Evolutionary conservation across 1,140 invertebrate species (phyloP).

Genomic region (Drosophila athabasca): DNA sequence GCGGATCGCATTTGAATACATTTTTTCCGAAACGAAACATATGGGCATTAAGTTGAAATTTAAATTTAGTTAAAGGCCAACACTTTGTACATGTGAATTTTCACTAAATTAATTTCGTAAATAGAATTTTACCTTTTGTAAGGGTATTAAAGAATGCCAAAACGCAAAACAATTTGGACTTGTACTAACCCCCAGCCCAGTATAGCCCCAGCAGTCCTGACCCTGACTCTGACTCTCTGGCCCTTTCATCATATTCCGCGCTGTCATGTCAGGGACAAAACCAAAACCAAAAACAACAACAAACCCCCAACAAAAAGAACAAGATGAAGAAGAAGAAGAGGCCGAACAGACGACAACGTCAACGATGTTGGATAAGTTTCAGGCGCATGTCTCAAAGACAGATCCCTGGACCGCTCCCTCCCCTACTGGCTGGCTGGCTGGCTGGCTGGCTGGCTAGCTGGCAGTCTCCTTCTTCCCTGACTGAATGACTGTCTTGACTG

Average conservation of each 20-base stretch:
- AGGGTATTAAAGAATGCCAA: conserved; percentile 28
- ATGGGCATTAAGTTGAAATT: too few relatives aligned
- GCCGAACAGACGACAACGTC: conserved; percentile 68
- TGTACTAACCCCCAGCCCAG: conserved; percentile 23
- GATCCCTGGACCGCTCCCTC: conserved; percentile 21
- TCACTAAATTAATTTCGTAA: too few relatives aligned
- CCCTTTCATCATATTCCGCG: conserved; percentile 80
- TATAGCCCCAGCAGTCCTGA: conserved; percentile 13
- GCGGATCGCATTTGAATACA: too few relatives aligned
- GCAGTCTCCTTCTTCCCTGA: conserved; percentile 17
- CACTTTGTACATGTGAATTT: too few relatives aligned
- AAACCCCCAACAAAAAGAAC: conserved; percentile 25
- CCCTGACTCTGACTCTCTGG: conserved; percentile 34
- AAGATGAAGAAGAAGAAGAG: conserved; percentile 3
- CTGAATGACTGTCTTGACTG: conserved; percentile 45
- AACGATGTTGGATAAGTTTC: conserved; percentile 76
- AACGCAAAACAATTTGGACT: conserved; percentile 44
- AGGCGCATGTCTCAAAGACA: conserved; percentile 61
- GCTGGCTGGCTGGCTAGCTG: conserved; percentile 44
- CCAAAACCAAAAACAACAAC: conserved; percentile 44
- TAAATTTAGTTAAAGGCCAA: too few relatives aligned
- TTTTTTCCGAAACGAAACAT: too few relatives aligned
- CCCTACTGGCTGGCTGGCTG: conserved; percentile 50
- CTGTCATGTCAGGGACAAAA: conserved; percentile 74
- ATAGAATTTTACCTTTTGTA: too few relatives aligned